Percentiles rank a stretch among this genome's conserved stretches.
phyloP scores from a whole-genome alignment of 1,140 invertebrate genomes.

The Lamellibrachia luymesi region DNA sequence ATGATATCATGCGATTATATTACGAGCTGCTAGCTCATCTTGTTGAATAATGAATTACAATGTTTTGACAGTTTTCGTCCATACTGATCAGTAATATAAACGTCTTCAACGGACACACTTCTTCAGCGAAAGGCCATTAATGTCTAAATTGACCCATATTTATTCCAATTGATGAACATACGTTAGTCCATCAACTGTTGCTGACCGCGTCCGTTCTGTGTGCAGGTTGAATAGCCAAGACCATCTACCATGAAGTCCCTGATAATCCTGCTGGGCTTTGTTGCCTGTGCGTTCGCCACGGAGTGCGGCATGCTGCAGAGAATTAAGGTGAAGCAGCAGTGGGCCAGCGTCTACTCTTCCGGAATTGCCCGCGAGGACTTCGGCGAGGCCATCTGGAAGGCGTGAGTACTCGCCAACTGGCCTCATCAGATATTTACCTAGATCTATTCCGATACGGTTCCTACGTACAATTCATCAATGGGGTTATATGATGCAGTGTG shows the following conservation, averaged over 20 bases:
- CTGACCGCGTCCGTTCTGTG: not conserved
- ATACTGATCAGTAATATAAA: not conserved
- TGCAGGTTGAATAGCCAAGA: not conserved
- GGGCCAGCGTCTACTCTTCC: not conserved
- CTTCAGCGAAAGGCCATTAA: not conserved
- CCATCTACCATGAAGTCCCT: conserved; percentile 11
- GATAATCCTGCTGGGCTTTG: conserved; percentile 7
- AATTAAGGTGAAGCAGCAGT: conserved; percentile 19
- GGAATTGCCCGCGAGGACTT: not conserved
- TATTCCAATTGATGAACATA: not conserved
- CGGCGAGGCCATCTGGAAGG: conserved; percentile 17
- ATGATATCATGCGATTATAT: not conserved
- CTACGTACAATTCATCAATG: not conserved
- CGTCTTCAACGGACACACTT: not conserved
- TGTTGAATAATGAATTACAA: not conserved
- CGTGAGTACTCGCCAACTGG: not conserved
- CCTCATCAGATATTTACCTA: not conserved
- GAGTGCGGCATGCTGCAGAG: conserved; percentile 11
- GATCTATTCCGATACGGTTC: not conserved
- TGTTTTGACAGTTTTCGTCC: not conserved
- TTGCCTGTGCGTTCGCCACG: not conserved
- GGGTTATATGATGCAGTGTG: not conserved
- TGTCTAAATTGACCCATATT: not conserved
- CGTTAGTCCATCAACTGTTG: not conserved
- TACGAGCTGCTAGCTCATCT: not conserved